A percentile compares a stretch with the other conserved stretches of the same genome.
phyloP scores from a whole-genome alignment of 1,140 invertebrate species.

The Apocrypta bakeri region DNA sequence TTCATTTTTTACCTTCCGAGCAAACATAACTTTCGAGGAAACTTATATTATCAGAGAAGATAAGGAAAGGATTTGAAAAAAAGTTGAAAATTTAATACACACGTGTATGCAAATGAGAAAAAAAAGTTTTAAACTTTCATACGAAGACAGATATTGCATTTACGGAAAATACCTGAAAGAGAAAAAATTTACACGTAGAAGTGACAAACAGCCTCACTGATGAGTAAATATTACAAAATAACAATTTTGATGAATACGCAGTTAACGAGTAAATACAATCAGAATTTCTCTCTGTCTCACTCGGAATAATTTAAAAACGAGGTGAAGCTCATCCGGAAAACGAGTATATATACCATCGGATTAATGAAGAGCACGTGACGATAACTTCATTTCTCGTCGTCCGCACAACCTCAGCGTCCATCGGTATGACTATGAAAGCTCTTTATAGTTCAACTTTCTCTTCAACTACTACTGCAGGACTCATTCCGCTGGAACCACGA shows the following conservation, averaged over 20 bases:
- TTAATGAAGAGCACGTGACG: neutral
- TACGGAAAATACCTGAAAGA: neutral
- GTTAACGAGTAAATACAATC: neutral
- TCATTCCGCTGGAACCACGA: neutral
- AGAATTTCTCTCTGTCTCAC: neutral
- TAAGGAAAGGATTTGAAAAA: neutral
- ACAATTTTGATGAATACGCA: too few relatives aligned
- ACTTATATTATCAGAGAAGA: neutral
- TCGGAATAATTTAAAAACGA: neutral
- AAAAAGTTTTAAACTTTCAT: neutral
- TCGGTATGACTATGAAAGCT: constrained; percentile 19
- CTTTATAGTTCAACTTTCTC: constrained; percentile 25
- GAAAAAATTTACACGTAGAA: neutral
- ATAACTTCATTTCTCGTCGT: neutral
- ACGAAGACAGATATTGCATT: neutral
- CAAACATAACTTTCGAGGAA: neutral
- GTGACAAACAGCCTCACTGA: neutral
- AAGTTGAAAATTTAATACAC: neutral
- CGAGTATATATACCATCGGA: neutral
- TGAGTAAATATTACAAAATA: too few relatives aligned
- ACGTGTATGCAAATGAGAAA: neutral
- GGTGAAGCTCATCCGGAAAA: neutral
- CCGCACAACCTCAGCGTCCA: neutral
- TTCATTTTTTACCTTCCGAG: too few relatives aligned
- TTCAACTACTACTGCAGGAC: neutral